Evolutionary conservation across 1,140 invertebrate genomes (phyloP), one percentile per base, ranked within the genome.

Genomic region (Rhizoglyphus robini): DNA sequence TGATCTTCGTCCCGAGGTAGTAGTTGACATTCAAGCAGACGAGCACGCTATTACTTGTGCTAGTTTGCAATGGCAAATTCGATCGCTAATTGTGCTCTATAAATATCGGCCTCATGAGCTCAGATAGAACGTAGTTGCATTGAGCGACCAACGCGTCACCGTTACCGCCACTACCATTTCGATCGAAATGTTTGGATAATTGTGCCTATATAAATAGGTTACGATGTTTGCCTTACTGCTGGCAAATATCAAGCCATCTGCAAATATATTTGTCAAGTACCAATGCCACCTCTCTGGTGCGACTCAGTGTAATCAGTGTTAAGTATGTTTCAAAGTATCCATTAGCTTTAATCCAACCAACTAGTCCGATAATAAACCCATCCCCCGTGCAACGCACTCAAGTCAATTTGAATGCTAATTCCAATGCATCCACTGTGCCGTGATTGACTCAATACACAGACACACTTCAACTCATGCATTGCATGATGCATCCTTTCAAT

Each of bases 121-220:
- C 20, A 54, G 23, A 54, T 5, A 54, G 23, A 15, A 11, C 8
- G 15, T 54, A 25, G 51, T 25, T 5, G 23, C 23, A 32, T 8
- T 32, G 51, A 23, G 8, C 8, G 8, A 54, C 23, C 51, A 27
- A 41, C 8, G 36, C 36, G 36, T 11, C 36, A 18, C 36, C 36
- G 36, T 11, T 18, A 18, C 18, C 36, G 36, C 36, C 36, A 41
- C 36, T 41, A 41, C 36, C 36, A 41, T 11, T 11, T 41, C 36
- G 36, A 41, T 41, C 36, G 36, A 41, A 41, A 41, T 41, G 36
- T 54, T 54, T 54, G 23, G 51, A 54, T 54, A 54, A 54, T 54
- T 54, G 51, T 54, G 51, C 51, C 51, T 54, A 54, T 54, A 54
- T 54, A 54, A 54, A 54, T 54, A 20, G 51, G 20, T 54, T 54